These are phyloP conservation scores for Cydia pomonella DNA, from an alignment of 1,140 invertebrate genomes.

Conservation along the genomic window DNA sequence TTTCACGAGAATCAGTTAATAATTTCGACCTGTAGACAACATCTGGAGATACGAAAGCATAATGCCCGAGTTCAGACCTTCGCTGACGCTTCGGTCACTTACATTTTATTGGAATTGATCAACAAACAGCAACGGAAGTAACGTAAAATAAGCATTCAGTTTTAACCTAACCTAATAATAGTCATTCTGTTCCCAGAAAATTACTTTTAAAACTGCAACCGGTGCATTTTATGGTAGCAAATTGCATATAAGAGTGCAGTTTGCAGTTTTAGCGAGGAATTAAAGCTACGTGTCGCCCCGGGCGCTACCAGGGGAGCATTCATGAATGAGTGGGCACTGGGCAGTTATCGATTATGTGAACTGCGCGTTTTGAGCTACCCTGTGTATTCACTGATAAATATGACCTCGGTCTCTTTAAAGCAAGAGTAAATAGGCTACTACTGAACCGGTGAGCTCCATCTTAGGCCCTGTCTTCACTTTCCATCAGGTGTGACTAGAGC, in stretches of 20 bases:
- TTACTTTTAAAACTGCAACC: conserved; percentile 15
- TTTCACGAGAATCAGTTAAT: no score
- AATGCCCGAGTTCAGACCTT: no score
- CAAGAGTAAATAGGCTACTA: no score
- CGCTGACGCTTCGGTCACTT: no score
- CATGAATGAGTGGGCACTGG: neutral
- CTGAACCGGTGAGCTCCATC: no score
- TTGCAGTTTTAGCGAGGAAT: conserved; percentile 27
- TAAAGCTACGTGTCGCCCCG: neutral
- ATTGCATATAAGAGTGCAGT: conserved; percentile 26
- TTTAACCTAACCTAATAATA: neutral
- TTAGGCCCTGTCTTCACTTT: no score
- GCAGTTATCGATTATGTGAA: neutral
- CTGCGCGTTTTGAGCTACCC: neutral
- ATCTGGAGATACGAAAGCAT: no score
- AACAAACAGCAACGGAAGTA: no score
- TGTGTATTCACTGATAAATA: no score
- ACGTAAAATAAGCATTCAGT: neutral
- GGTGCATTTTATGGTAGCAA: conserved; percentile 31
- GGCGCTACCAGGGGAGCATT: conserved; percentile 14
- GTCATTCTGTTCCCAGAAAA: conserved; percentile 6
- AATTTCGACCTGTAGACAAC: no score
- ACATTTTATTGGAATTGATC: neutral
- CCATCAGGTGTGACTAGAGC: no score
- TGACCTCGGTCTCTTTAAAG: no score